These are phyloP conservation scores for Elephas maximus DNA, from an alignment of 2,113 vertebrate genomes.

Conservation along the genomic window DNA sequence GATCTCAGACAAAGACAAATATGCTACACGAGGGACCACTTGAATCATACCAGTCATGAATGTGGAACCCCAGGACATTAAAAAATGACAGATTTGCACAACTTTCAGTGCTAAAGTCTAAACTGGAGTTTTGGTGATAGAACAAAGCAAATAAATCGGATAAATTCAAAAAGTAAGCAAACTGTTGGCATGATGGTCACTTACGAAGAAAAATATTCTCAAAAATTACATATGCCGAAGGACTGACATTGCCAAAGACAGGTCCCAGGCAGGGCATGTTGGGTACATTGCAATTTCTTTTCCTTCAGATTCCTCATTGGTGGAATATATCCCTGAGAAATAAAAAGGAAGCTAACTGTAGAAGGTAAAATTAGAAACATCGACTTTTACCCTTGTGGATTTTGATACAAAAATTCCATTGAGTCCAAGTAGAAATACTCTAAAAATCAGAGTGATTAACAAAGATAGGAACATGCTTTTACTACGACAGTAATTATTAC, in stretches of 20 bases:
- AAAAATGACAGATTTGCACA: neutral
- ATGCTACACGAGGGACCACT: neutral
- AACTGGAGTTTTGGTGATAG: neutral
- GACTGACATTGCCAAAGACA: neutral
- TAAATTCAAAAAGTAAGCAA: neutral
- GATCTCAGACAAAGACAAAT: neutral
- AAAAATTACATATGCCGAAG: neutral
- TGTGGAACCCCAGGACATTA: neutral
- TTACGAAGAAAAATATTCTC: constrained; percentile 14
- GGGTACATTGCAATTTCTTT: neutral
- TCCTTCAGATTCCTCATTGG: neutral
- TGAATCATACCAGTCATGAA: neutral
- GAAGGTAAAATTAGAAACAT: neutral
- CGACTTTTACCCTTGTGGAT: neutral
- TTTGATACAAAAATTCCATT: constrained; percentile 3
- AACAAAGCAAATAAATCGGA: neutral
- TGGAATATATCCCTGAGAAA: neutral
- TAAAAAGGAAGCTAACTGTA: neutral
- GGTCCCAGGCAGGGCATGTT: neutral
- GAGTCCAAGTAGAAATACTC: neutral
- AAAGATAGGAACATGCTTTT: neutral
- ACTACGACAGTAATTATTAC: neutral
- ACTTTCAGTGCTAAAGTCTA: neutral
- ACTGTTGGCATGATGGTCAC: neutral
- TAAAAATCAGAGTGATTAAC: neutral